Base-by-base conservation (phyloP, 1,140 invertebrate genomes). In the Lethocerus indicus region DNA sequence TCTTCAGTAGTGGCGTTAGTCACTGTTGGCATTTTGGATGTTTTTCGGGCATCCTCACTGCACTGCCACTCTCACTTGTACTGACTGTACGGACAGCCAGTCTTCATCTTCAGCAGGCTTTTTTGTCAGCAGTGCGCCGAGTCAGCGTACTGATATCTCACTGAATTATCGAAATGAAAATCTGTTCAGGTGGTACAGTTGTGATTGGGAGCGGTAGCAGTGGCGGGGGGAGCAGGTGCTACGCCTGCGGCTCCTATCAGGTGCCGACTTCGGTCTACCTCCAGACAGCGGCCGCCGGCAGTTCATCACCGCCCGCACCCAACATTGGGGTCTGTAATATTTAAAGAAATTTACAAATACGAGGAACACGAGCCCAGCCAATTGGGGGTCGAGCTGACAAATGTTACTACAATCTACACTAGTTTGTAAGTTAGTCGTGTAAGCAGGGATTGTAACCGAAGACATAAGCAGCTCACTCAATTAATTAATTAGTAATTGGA, bases 161-260 rank as follows among this genome's bases (percentile, higher is more conserved):
- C 9, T 27, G 35, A 49, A 37, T 44, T 41, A 32, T 42, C 21
- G 43, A 52, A 53, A 42, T 52, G 27, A 51, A 58, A 52, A 21
- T 36, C 23, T 25, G 24, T 53, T 28, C 7, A 48, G 18, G 36
- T 18, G 25, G 47, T 45, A 20, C 20, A 35, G 50, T 42, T 41
- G 12, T 41, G n/a, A 50, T 53, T 25, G 24, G 39, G 25, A 53
- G 27, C 65, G 61, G 63, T 42, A 53, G 58, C 46, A 61, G 63
- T 61, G 61, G 63, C 61, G 47, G 66, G 64, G 60, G 67, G 55
- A 41, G 35, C 45, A 24, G 81, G 58, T 88, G 74, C 68, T 81
- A 76, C 62, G 74, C 75, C 56, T 87, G 78, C 62, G 81, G 81
- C 37, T 47, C 54, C 9, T 23, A 46, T 36, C 41, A 49, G 37